Percentiles rank a stretch among this genome's conserved stretches.
These are phyloP conservation scores for Botrylloides violaceus DNA, from an alignment of 23 tunicate species.

Conservation along the genomic window DNA sequence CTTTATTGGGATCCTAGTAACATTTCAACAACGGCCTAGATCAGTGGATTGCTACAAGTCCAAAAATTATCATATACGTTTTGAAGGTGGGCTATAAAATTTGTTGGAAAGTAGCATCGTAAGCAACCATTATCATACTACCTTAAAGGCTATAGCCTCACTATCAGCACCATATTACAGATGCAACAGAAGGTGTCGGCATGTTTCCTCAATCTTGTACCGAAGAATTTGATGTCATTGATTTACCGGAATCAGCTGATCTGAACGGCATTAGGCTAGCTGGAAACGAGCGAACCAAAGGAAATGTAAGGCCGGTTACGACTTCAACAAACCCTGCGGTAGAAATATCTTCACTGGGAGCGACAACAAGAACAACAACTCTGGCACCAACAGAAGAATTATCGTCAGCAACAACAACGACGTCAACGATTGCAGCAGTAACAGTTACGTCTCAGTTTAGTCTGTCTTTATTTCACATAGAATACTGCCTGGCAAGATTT, in stretches of 20 bases:
- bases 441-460: not conserved
- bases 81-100: not conserved
- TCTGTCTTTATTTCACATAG: no score
- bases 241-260: not conserved
- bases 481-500: no score
- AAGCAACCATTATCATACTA: no score
- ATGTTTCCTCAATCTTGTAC: not conserved
- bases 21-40: not conserved
- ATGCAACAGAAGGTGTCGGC: not conserved
- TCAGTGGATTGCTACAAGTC: not conserved
- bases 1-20: not conserved
- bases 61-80: not conserved
- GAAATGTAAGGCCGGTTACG: not conserved
- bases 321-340: not conserved
- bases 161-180: no score
- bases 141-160: no score
- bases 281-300: not conserved
- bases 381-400: constrained; percentile 10
- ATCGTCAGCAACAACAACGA: constrained; percentile 18
- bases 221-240: not conserved
- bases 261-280: not conserved
- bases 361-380: constrained; percentile 30
- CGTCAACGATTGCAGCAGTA: not conserved
- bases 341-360: not conserved
- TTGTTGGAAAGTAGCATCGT: no score